Percentiles rank a stretch among this genome's conserved stretches.
phyloP scores from a whole-genome alignment of 2,113 vertebrate species.

The rat (Rattus norvegicus) region DNA sequence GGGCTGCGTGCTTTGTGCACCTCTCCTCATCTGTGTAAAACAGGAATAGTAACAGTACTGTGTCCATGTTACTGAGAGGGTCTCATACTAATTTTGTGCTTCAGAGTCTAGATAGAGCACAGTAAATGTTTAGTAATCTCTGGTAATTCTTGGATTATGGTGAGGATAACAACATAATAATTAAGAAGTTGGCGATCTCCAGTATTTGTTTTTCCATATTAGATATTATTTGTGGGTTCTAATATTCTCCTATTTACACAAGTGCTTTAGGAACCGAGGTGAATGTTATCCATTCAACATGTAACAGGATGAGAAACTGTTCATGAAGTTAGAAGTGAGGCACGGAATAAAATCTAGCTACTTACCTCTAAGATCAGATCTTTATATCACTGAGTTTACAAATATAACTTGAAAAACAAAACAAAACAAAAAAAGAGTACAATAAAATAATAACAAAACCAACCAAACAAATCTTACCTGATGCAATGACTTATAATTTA shows the following conservation, averaged over 20 bases:
- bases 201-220: slow-evolving; percentile 35
- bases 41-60: background rate
- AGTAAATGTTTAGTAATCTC: background rate
- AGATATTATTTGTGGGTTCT: slow-evolving; percentile 72
- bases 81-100: background rate
- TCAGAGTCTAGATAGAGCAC: background rate
- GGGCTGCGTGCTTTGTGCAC: background rate
- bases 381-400: background rate
- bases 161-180: background rate
- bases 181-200: background rate
- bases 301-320: background rate
- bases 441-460: background rate
- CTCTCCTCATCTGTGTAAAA: background rate
- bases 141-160: background rate
- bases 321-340: background rate
- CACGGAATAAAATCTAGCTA: background rate
- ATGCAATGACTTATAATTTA: background rate
- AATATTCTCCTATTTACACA: slow-evolving; percentile 74
- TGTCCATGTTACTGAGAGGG: background rate
- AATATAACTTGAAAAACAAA: background rate
- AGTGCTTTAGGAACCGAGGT: slow-evolving; percentile 73
- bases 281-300: slow-evolving; percentile 48
- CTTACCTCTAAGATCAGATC: background rate
- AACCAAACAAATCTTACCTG: background rate
- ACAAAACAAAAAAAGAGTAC: background rate